Conservation (phyloP, 2,888 invertebrate species). For the Eurois occulta region DNA sequence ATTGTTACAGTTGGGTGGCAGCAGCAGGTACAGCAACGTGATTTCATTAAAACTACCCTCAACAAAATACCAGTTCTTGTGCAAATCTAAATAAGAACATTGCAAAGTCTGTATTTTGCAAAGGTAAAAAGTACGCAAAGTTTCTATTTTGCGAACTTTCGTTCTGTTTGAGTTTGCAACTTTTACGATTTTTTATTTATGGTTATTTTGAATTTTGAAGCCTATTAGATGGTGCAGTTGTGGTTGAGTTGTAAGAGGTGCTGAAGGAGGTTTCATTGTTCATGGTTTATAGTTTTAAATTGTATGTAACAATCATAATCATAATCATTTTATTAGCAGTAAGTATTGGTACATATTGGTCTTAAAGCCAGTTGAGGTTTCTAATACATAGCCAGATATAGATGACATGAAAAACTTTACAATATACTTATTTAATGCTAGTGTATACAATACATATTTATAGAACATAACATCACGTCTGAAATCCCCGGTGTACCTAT, state of each 20-base stretch:
- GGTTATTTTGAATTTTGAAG: slow-evolving; percentile 21
- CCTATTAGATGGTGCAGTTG: slow-evolving; percentile 2
- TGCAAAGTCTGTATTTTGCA: neutral
- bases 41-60: slow-evolving; percentile 47
- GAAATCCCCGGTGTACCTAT: too few species aligned
- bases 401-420: too few species aligned
- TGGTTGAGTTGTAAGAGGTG: neutral
- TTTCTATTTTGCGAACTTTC: slow-evolving; percentile 3
- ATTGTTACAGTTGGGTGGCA: slow-evolving; percentile 2
- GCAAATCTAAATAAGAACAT: slow-evolving; percentile 30
- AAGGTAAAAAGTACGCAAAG: neutral
- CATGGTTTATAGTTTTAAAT: too few species aligned
- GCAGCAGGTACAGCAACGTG: slow-evolving; percentile 34
- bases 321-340: too few species aligned
- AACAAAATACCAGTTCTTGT: slow-evolving; percentile 26
- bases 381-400: too few species aligned
- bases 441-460: too few species aligned
- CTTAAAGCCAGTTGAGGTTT: too few species aligned
- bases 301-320: too few species aligned
- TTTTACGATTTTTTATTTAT: neutral
- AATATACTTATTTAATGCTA: too few species aligned
- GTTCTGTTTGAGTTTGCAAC: slow-evolving; percentile 9
- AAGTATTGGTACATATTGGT: too few species aligned
- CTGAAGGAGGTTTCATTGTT: neutral
- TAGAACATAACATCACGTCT: too few species aligned